Evolutionary conservation across 2,113 vertebrate genomes (phyloP), one percentile per base, ranked within the genome.

Genomic region (Scolopax mira): DNA sequence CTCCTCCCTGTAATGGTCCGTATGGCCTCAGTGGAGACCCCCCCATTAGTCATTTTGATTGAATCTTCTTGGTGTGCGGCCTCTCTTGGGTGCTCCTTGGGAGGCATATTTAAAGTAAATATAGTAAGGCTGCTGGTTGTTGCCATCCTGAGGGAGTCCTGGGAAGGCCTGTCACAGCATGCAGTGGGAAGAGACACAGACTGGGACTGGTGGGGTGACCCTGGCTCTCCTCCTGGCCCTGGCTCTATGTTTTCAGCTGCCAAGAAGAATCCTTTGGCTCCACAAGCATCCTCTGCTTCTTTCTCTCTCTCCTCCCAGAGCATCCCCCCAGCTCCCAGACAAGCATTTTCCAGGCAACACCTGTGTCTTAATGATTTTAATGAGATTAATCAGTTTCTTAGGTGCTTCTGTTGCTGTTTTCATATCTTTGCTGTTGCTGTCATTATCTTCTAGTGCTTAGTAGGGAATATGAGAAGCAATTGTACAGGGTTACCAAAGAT

Each of bases 321-420:
- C 42, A 49, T 25, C 10, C 41, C n/a, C 18, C 11, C 52, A 67
- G 25, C 14, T 64, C 54, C 60, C 37, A 80, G 64, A 44, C 18
- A 86, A 62, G 27, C 17, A 37, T 28, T 80, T 80, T 23, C 19
- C 42, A 66, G 51, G 64, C 51, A 84, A 27, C 60, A 46, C 73
- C 49, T 96, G 22, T 77, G n/a, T 49, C 55, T 74, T 74, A 74
- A 66, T 62, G 46, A 73, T 78, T 92, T 90, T 77, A 89, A 64
- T 87, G 48, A 79, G 65, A 24, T 81, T 67, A 62, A 51, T 87
- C 60, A 62, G 42, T 81, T 93, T 39, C 55, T 52, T 58, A 22
- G 8, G 31, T 61, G 23, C 80, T 94, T 58, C 69, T 87, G 7
- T 70, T 86, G 75, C 67, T 44, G 33, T 73, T 92, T 57, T 80